A percentile compares a stretch with the other conserved stretches of the same genome.
phyloP scores from a whole-genome alignment of 1,140 invertebrate species.

The Drosophila nigromelanica region DNA sequence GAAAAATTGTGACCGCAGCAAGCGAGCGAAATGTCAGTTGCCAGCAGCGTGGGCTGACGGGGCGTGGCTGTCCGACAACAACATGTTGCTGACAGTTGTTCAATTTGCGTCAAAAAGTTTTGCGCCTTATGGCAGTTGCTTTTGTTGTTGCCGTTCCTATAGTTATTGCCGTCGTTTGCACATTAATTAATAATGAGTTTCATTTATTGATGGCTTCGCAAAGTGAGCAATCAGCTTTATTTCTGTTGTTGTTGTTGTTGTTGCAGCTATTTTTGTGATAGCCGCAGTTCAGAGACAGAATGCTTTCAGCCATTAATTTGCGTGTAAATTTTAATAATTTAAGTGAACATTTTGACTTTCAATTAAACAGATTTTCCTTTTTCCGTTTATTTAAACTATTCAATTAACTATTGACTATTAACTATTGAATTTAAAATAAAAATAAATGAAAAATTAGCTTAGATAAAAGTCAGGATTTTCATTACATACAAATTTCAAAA shows the following conservation, averaged over 20 bases:
- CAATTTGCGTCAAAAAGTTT: conserved; percentile 67
- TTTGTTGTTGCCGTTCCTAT: conserved; percentile 17
- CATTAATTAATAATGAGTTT: conserved; percentile 75
- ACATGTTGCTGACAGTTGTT: conserved; percentile 80
- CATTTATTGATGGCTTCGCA: conserved; percentile 66
- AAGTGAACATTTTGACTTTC: too few species aligned
- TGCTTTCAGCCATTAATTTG: conserved; percentile 46
- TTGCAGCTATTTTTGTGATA: background rate
- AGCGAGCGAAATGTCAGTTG: conserved; percentile 67
- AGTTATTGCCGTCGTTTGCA: conserved; percentile 60
- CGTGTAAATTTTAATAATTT: too few species aligned
- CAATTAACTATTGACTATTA: too few species aligned
- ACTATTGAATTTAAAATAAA: too few species aligned
- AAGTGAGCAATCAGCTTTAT: conserved; percentile 57
- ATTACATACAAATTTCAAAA: too few species aligned
- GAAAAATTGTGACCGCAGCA: conserved; percentile 60
- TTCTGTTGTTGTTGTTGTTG: conserved; percentile 11
- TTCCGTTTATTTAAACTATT: too few species aligned
- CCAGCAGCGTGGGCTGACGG: conserved; percentile 31
- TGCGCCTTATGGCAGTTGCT: conserved; percentile 29
- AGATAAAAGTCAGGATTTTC: too few species aligned
- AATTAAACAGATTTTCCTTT: conserved; percentile 35
- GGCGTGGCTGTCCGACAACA: conserved; percentile 27
- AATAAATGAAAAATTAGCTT: too few species aligned
- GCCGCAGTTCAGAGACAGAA: conserved; percentile 38